Evolutionary conservation across 2,888 invertebrate genomes (phyloP), one percentile per base, ranked within the genome.

Genomic region (Brassicogethes aeneus): DNA sequence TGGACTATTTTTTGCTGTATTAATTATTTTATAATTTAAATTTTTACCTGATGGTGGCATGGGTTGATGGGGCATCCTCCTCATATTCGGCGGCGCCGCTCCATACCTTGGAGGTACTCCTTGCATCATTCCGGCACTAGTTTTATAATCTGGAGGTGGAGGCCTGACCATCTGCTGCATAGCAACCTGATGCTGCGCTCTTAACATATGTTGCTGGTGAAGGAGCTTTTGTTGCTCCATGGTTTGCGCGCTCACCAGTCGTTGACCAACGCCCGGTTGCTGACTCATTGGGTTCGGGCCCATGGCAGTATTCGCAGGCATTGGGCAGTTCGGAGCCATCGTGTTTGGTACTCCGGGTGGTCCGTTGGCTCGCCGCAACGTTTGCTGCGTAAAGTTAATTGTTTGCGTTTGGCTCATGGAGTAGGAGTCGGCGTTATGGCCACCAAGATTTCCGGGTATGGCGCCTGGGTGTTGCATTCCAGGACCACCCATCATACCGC

Each of bases 101-200:
- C 55, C 46, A 55, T 73, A 66, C 34, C 66, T 52, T 3, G 64
- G 62, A 45, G 60, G 63, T 53, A 63, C 56, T 2, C 60, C 60
- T 44, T 65, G 67, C 62, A 57, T 68, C 67, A 62, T 64, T 3
- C 74, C 69, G 70, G 81, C 54, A 72, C 75, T 58, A 3, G 83
- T 78, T 66, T 88, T 89, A 69, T 90, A 89, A 65, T 89, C 89
- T 2, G 89, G 90, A 32, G 89, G 89, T 15, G 89, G 89, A 16
- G 88, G 85, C 39, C 85, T 74, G 15, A 74, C 71, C 47, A 62
- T 52, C 29, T 61, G 56, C 34, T 62, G 63, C 36, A 60, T 59
- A 34, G 53, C 42, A 54, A 51, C 51, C 47, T 61, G 62, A 31
- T 78, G 76, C 53, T 78, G 77, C 10, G 73, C 73, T 16, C 75